Percentiles rank a stretch among this genome's conserved stretches.
These are phyloP conservation scores for Macrochelys suwanniensis DNA, from an alignment of 2,797 vertebrate species.

Conservation along the genomic window DNA sequence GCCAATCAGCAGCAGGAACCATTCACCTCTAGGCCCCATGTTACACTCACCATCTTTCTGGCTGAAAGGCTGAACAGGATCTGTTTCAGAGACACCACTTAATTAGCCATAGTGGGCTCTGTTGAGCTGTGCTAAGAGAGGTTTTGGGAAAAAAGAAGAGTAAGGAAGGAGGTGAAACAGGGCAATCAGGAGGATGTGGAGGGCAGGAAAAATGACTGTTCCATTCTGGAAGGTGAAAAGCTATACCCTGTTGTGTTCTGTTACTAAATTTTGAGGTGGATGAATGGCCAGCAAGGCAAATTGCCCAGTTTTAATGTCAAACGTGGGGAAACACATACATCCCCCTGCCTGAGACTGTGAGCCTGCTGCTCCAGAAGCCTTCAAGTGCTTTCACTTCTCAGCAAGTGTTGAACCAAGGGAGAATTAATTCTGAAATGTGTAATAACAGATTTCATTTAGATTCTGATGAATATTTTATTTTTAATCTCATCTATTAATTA, in stretches of 20 bases:
- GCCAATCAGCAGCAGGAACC: not conserved
- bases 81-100: not conserved
- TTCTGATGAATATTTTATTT: not conserved
- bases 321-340: not conserved
- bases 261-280: not conserved
- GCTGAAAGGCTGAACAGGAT: not conserved
- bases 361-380: rapidly evolving
- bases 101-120: not conserved
- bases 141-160: not conserved
- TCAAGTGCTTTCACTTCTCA: not conserved
- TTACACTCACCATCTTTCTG: not conserved
- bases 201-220: not conserved
- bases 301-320: not conserved
- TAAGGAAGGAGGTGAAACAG: not conserved
- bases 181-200: not conserved
- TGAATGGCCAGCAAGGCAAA: not conserved
- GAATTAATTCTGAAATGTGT: not conserved
- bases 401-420: not conserved
- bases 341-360: not conserved
- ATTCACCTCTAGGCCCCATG: not conserved
- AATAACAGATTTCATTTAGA: not conserved
- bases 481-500: not conserved
- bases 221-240: not conserved
- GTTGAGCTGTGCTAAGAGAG: not conserved
- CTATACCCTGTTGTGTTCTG: not conserved